These are phyloP conservation scores for Adrianichthys oophorus DNA, from an alignment of 2,797 vertebrate genomes.

Conservation along the genomic window DNA sequence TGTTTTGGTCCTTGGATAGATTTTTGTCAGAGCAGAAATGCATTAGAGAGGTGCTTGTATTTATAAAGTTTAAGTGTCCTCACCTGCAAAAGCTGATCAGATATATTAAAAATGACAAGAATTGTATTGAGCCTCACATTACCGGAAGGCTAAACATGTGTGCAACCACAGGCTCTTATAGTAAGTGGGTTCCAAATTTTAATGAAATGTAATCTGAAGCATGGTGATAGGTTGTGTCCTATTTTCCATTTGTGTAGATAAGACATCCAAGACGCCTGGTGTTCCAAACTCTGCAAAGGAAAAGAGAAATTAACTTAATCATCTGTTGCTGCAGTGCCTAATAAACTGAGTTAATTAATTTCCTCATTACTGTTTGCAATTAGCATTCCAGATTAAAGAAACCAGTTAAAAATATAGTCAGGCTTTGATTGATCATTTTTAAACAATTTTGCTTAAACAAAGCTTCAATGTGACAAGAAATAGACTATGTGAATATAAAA, in stretches of 20 bases:
- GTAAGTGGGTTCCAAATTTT: conserved; percentile 29
- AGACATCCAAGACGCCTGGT: conserved; percentile 39
- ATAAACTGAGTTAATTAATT: not conserved
- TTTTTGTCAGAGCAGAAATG: conserved; percentile 27
- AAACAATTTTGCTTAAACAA: too few relatives aligned
- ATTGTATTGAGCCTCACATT: conserved; percentile 34
- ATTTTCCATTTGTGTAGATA: conserved; percentile 47
- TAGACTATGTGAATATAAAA: too few relatives aligned
- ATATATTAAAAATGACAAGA: conserved; percentile 42
- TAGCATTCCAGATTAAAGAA: too few relatives aligned
- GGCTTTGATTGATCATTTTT: too few relatives aligned
- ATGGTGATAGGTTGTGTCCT: conserved; percentile 35
- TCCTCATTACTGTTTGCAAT: too few relatives aligned
- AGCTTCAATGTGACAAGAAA: too few relatives aligned
- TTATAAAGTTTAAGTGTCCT: conserved; percentile 15
- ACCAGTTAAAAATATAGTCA: too few relatives aligned
- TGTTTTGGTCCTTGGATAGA: conserved; percentile 49
- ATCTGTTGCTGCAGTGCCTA: not conserved
- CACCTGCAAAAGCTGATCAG: conserved; percentile 26
- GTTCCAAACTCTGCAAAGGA: conserved; percentile 44
- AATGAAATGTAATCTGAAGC: conserved; percentile 28
- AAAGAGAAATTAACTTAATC: conserved; percentile 7
- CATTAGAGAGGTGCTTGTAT: conserved; percentile 5
- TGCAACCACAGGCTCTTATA: conserved; percentile 21
- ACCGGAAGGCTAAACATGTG: conserved; percentile 26